These are phyloP conservation scores for Heliconius ethilla DNA, from an alignment of 2,888 invertebrate species.

Conservation along the genomic window DNA sequence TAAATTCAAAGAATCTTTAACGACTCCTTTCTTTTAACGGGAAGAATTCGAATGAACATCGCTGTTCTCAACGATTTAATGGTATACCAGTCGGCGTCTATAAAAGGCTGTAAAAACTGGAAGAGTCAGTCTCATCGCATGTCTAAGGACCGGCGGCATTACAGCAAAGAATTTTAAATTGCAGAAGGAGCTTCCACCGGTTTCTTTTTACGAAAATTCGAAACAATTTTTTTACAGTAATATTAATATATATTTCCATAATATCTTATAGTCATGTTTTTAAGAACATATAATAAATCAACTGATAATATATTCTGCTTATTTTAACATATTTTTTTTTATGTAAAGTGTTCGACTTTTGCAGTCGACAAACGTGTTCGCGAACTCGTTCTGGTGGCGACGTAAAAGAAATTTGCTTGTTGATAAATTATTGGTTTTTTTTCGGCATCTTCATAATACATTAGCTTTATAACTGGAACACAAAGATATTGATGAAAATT, in stretches of 20 bases:
- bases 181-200: slow-evolving; percentile 6
- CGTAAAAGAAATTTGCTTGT: slow-evolving; percentile 40
- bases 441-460: slow-evolving; percentile 6
- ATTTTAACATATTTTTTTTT: slow-evolving; percentile 36
- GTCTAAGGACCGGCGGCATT: slow-evolving; percentile 22
- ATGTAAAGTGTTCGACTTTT: slow-evolving; percentile 35
- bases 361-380: slow-evolving; percentile 34
- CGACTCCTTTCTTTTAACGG: slow-evolving; percentile 29
- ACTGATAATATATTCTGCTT: slow-evolving; percentile 18
- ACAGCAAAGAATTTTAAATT: slow-evolving; percentile 29
- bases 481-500: background rate
- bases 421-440: slow-evolving; percentile 25
- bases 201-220: background rate
- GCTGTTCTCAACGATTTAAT: slow-evolving; percentile 36
- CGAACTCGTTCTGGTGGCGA: slow-evolving; percentile 37
- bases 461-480: background rate
- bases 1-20: slow-evolving; percentile 5
- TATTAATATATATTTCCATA: background rate
- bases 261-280: background rate
- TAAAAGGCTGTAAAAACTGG: slow-evolving; percentile 45
- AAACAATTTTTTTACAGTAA: background rate
- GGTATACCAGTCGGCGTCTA: slow-evolving; percentile 41
- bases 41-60: slow-evolving; percentile 34
- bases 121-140: slow-evolving; percentile 38
- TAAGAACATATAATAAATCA: slow-evolving; percentile 4